Base-by-base conservation (phyloP, 2,113 vertebrate species). In the Heterotilapia buettikoferi region DNA sequence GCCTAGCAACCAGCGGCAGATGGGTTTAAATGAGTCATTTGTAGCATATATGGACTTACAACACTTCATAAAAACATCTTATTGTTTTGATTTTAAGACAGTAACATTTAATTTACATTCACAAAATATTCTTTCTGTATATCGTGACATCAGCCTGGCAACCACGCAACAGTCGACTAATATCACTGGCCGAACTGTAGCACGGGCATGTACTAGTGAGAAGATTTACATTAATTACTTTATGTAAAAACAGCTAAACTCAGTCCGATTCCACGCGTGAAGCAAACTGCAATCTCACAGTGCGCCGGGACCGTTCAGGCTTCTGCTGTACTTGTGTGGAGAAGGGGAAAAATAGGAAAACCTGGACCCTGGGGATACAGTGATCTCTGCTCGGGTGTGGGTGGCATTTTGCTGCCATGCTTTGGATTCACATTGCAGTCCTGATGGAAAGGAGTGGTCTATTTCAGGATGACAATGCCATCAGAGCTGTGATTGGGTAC, bases 321-420 rank as follows among this genome's bases (percentile, higher is more conserved):
- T 76, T 50, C 43, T 50, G 24, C 71, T 19, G 71, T 19, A 26
- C 4, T 19, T 76, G 3, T 29, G 9, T 47, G 43, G 4, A 47
- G 24, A 19, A 68, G 13, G 13, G 7, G 8, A 47, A 5, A 47
- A 29, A 29, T 19, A 10, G 40, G 26, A 50, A 61, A 50, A 50
- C 24, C 24, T 47, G 40, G 21, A 47, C 24, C 68, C 40, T 5
- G 24, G 71, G 43, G 71, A 29, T n/a, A 4, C 9, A 6, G 10
- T 31, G 73, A n/a, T 52, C 73, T 50, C 45, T 78, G 45, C 45
- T 50, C 3, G 0, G 26, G 73, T 78, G 73, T 31, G 26, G 24
- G 45, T 31, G 73, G 45, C 73, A 78, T 78, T 78, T 50, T 31
- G 45, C 73, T 52, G 73, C 26, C 73, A 31, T 19, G 73, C 9